Evolutionary conservation across 2,888 invertebrate species (phyloP), one percentile per base, ranked within the genome.

Genomic region (Anaspis maculata): DNA sequence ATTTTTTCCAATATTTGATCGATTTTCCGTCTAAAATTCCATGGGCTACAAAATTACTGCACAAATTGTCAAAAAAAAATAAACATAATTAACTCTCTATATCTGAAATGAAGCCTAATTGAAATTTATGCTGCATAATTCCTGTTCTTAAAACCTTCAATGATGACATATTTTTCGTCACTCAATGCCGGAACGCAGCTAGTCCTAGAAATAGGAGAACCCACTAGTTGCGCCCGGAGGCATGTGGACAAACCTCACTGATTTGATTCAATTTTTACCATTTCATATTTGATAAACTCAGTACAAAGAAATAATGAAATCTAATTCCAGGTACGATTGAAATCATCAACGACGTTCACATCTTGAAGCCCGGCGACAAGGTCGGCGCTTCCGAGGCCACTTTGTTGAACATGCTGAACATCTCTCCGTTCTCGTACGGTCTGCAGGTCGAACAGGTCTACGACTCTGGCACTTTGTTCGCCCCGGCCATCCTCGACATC

Each of bases 301-400:
- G n/a, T n/a, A n/a, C n/a, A n/a, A n/a, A n/a, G n/a, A n/a, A n/a
- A n/a, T n/a, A n/a, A n/a, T n/a, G n/a, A n/a, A n/a, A n/a, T n/a
- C n/a, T n/a, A n/a, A n/a, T n/a, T n/a, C n/a, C n/a, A n/a, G n/a
- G 52, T 73, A 96, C 96, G 49, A 98, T 98, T 84, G 98, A 99
- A 92, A 99, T 99, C 71, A 88, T 98, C 74, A 89, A 89, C 49
- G 89, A 89, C 70, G 89, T 90, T 33, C 87, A 88, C 65, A 89
- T 89, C 64, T 67, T 89, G 67, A 89, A 89, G 69, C 88, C 87
- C 13, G 96, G 95, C 27, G 97, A 97, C 67, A 95, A 89, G 70
- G 98, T 99, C 41, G 98, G 98, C 57, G 94, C 96, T 61, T 95
- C 95, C 25, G 98, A 98, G 73, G 94, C 97, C 23, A 95, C 97